Evolutionary conservation across 2,797 vertebrate species (phyloP), one percentile per base, ranked within the genome.

Genomic region (Brachyrhaphis roseni): DNA sequence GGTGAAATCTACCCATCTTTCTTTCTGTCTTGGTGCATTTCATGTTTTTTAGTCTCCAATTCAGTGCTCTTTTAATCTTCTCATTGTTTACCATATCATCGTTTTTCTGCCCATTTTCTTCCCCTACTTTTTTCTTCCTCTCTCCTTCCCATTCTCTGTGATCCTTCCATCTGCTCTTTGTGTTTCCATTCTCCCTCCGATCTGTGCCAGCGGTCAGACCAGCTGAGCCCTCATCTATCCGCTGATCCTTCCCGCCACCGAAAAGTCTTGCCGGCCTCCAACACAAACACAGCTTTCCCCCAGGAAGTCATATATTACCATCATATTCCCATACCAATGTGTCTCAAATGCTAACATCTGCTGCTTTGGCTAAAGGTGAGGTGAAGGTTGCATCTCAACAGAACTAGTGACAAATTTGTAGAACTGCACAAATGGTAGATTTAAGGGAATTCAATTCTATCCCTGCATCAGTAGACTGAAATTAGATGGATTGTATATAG

Each of bases 111-210:
- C 1, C 46, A n/a, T 28, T 62, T 26, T 26, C 55, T 18, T 5
- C 7, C 4, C 1, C 13, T 46, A 7, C 36, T 23, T 28, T 16
- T 70, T 45, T 71, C 26, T 71, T 71, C 26, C 55, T 45, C 51
- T 75, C 12, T 64, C 72, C 26, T 43, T 76, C 12, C 49, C 84
- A 73, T 84, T 51, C 43, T 36, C 36, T 70, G 7, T 81, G 74
- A 87, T 91, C 80, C 72, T 76, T 82, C 86, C 78, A 79, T 88
- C 88, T 88, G 85, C 85, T 73, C 62, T 82, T 80, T 57, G 66
- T 82, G 16, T 86, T 75, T 81, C 46, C 8, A 11, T 51, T 76
- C 79, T 78, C 68, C 64, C 72, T 73, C 43, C 0, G 1, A 70
- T 81, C 83, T n/a, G 28, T 81, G 82, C 80, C 80, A 80, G 88